phyloP scores from a whole-genome alignment of 2,797 vertebrate genomes.

The Acanthiza pusilla region DNA sequence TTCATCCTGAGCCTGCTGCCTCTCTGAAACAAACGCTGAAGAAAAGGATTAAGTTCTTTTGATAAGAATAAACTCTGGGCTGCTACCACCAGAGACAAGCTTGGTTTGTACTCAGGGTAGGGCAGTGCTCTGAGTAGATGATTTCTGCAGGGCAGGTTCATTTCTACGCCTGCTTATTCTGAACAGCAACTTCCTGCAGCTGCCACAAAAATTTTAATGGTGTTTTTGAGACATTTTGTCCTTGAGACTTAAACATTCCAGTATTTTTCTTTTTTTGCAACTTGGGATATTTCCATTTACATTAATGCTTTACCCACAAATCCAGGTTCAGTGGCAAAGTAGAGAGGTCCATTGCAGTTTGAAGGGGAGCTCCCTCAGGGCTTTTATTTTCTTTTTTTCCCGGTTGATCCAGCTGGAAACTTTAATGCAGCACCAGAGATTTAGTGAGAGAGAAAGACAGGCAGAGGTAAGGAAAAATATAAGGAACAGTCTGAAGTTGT shows the following conservation, averaged over 20 bases:
- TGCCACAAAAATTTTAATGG: background rate
- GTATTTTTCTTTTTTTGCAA: background rate
- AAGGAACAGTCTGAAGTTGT: background rate
- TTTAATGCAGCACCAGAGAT: conserved; percentile 78
- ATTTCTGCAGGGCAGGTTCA: background rate
- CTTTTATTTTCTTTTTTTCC: conserved; percentile 44
- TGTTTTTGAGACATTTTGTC: background rate
- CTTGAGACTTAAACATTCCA: background rate
- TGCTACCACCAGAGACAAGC: background rate
- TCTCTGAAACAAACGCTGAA: background rate
- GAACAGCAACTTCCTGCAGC: background rate
- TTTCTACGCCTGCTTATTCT: background rate
- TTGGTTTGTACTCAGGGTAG: background rate
- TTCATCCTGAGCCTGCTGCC: background rate
- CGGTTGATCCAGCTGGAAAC: conserved; percentile 74
- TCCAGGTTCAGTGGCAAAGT: conserved; percentile 81
- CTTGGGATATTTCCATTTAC: background rate
- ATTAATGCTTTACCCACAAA: background rate
- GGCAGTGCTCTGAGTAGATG: background rate
- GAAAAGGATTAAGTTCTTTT: background rate
- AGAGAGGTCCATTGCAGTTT: conserved; percentile 74
- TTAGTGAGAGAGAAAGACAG: conserved; percentile 80
- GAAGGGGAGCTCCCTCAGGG: conserved; percentile 78
- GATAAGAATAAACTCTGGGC: background rate
- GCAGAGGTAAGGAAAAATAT: conserved; percentile 72